Evolutionary conservation across 30 jellyfish, hydroid and myxozoan genomes (phyloP).

Genomic region (Turritopsis rubra): DNA sequence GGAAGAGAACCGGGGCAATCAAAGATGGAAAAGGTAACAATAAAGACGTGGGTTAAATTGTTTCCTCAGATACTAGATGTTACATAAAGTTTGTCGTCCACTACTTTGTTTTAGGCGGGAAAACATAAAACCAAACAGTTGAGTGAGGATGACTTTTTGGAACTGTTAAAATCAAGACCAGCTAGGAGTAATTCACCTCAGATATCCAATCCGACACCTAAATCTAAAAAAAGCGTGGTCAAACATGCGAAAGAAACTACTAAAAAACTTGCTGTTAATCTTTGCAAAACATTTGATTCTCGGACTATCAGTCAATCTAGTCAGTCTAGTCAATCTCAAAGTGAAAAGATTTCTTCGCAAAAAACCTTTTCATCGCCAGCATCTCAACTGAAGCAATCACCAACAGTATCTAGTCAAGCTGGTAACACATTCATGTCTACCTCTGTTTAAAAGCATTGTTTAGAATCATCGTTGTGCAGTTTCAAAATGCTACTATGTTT

Average conservation of each 20-base stretch:
- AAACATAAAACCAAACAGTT: conserved; percentile 64
- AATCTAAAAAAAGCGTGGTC: not conserved
- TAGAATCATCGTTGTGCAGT: too few species aligned
- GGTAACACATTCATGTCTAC: too few species aligned
- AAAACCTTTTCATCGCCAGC: not conserved
- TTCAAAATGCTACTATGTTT: not conserved
- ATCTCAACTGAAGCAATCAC: conserved; percentile 1
- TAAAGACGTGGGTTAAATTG: too few species aligned
- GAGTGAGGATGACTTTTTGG: conserved; percentile 79
- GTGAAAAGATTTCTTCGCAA: not conserved
- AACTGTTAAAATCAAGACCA: conserved; percentile 44
- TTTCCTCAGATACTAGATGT: too few species aligned
- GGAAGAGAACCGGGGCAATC: conserved; percentile 97
- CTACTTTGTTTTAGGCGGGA: conserved; percentile 49
- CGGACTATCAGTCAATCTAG: not conserved
- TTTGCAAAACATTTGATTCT: not conserved
- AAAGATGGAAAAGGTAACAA: conserved; percentile 65
- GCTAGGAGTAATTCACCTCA: conserved; percentile 22
- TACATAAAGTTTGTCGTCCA: too few species aligned
- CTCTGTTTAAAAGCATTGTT: too few species aligned
- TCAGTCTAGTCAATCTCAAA: not conserved
- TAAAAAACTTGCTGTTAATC: too few species aligned
- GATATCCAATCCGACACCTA: not conserved
- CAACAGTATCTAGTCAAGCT: not conserved
- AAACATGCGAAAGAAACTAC: too few species aligned